Base-by-base conservation (phyloP, 2,113 vertebrate species). In the Campylomormyrus numenius region DNA sequence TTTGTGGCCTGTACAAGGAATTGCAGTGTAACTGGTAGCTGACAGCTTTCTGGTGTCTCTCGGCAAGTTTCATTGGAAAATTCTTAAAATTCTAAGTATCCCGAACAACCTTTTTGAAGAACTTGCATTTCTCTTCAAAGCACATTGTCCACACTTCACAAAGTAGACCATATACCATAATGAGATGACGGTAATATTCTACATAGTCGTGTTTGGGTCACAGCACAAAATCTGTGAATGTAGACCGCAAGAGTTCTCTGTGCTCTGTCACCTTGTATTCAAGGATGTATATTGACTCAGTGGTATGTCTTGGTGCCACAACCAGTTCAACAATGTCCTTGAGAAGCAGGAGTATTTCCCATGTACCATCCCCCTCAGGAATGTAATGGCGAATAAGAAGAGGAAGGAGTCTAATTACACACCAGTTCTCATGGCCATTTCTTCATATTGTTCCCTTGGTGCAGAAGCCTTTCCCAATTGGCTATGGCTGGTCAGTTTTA, bases 41-140 rank as follows among this genome's bases (percentile, higher is more conserved):
- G 15, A 19, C 17, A 19, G 52, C 17, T 53, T 53, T 53, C 17
- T 53, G 52, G 4, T 19, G 52, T 53, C 52, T 53, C 52, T 19
- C 1, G 0, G 52, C 5, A 53, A 53, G 4, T 31, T 31, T 91
- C 48, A 90, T 62, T 21, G 89, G 52, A 50, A 88, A 49, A 85
- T 91, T 92, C n/a, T 39, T 91, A 13, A 89, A 90, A 15, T 92
- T 92, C 5, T 84, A 89, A 21, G 89, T 31, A 42, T 90, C 56
- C 19, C 5, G 56, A 58, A 58, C 56, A 62, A 24, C 5, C 58
- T n/a, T 66, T 66, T 66, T 66, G n/a, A 66, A 66, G 58, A n/a
- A 66, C 58, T 66, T 66, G n/a, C 58, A 66, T 8, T 66, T 66
- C 58, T 24, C 58, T 24, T n/a, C 19, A n/a, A 66, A 66, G 58